Evolutionary conservation across 2,888 invertebrate genomes (phyloP).

Genomic region (Pharmacophagus antenor): DNA sequence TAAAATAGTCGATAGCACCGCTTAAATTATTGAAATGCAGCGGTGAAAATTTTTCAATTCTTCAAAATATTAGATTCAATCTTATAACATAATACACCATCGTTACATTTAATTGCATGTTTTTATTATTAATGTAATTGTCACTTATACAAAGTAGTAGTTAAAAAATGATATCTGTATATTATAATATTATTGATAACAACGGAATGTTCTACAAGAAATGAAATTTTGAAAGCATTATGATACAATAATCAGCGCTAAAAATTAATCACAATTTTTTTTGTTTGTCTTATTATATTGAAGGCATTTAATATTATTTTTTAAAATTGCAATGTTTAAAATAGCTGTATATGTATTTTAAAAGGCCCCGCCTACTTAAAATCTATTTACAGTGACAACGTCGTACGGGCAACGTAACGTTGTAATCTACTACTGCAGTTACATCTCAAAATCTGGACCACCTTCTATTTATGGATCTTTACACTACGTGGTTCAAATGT

Average conservation of each 20-base stretch:
- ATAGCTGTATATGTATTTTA: slow-evolving; percentile 52
- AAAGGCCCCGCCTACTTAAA: slow-evolving; percentile 65
- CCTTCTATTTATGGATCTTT: neutral
- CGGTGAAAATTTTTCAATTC: too few relatives aligned
- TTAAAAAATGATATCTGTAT: neutral
- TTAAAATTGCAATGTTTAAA: slow-evolving; percentile 1
- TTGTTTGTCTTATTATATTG: neutral
- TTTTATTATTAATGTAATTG: neutral
- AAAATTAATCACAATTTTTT: neutral
- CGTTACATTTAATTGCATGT: neutral
- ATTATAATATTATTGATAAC: neutral
- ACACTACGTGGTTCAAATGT: neutral
- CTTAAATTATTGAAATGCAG: too few relatives aligned
- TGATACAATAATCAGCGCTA: neutral
- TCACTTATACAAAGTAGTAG: neutral
- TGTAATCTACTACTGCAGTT: slow-evolving; percentile 19
- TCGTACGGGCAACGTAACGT: slow-evolving; percentile 64
- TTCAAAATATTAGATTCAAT: too few relatives aligned
- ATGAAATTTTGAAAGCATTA: neutral
- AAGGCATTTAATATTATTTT: neutral
- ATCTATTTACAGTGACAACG: slow-evolving; percentile 64
- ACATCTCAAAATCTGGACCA: slow-evolving; percentile 6
- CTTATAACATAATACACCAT: neutral
- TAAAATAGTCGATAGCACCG: too few relatives aligned
- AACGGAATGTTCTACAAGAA: neutral